Evolutionary conservation across 2,113 vertebrate species (phyloP).

Genomic region (Psilopsiagon aurifrons): DNA sequence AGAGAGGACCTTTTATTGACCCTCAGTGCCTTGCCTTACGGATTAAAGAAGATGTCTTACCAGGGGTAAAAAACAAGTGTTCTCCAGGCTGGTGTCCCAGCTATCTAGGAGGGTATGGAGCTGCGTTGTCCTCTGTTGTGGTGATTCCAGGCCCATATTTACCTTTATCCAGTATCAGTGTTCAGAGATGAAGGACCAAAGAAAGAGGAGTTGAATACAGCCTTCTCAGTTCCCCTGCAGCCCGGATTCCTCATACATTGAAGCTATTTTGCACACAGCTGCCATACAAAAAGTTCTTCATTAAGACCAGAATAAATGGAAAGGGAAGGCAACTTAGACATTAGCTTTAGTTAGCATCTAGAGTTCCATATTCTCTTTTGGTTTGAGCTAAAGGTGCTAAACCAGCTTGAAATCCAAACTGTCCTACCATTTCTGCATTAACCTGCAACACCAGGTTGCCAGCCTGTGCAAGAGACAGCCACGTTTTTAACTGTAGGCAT

Average conservation of each 20-base stretch:
- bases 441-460: fast-evolving
- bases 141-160: background rate
- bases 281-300: background rate
- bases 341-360: background rate
- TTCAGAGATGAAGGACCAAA: background rate
- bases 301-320: background rate
- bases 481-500: background rate
- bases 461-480: background rate
- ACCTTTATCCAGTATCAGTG: background rate
- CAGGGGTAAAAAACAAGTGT: fast-evolving
- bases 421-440: background rate
- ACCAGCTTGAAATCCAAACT: background rate
- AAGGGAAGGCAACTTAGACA: background rate
- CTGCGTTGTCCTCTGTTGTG: background rate
- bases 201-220: background rate
- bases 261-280: background rate
- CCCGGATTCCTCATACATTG: background rate
- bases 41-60: background rate
- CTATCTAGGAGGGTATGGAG: background rate
- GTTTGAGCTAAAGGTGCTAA: background rate
- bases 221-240: background rate
- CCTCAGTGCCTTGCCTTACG: background rate
- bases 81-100: background rate
- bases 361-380: background rate
- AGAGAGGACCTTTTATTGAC: background rate